A percentile compares a stretch with the other conserved stretches of the same genome.
Conservation (phyloP, 2,888 invertebrate genomes). For the Mechanitis messenoides region DNA sequence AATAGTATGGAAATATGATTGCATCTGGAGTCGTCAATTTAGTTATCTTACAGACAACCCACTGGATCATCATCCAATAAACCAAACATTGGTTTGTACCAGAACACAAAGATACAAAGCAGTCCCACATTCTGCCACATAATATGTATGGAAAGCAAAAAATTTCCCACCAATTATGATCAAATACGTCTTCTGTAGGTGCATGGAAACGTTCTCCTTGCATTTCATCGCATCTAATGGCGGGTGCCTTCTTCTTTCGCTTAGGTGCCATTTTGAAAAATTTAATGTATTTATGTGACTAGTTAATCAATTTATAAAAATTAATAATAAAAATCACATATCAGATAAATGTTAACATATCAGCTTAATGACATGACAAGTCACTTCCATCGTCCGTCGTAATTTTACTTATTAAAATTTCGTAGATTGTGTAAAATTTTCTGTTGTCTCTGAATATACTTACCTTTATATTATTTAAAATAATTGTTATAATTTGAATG, state of each 20-base stretch:
- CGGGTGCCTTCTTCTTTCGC: slow-evolving; percentile 33
- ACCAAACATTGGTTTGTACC: slow-evolving; percentile 60
- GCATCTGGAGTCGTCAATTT: slow-evolving; percentile 53
- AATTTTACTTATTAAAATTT: too few species aligned
- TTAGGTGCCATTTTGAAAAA: slow-evolving; percentile 42
- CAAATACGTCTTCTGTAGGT: slow-evolving; percentile 47
- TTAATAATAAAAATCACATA: slow-evolving; percentile 11
- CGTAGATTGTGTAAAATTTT: too few species aligned
- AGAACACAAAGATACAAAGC: slow-evolving; percentile 49
- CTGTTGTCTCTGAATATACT: too few species aligned
- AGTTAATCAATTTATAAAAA: neutral
- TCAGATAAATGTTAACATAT: neutral
- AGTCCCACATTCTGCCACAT: slow-evolving; percentile 52
- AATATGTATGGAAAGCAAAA: slow-evolving; percentile 62
- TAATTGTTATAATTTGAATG: too few species aligned
- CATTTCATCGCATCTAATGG: slow-evolving; percentile 42
- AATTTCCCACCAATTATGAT: slow-evolving; percentile 60
- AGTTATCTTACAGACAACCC: slow-evolving; percentile 60
- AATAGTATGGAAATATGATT: slow-evolving; percentile 61
- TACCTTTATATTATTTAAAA: too few species aligned
- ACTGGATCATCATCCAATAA: slow-evolving; percentile 63
- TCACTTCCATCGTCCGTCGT: too few species aligned
- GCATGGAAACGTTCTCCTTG: slow-evolving; percentile 49
- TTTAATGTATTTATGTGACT: slow-evolving; percentile 1
- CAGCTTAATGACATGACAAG: too few species aligned